Base-by-base conservation (phyloP, 2,797 vertebrate species). In the Onychomys leucogaster region DNA sequence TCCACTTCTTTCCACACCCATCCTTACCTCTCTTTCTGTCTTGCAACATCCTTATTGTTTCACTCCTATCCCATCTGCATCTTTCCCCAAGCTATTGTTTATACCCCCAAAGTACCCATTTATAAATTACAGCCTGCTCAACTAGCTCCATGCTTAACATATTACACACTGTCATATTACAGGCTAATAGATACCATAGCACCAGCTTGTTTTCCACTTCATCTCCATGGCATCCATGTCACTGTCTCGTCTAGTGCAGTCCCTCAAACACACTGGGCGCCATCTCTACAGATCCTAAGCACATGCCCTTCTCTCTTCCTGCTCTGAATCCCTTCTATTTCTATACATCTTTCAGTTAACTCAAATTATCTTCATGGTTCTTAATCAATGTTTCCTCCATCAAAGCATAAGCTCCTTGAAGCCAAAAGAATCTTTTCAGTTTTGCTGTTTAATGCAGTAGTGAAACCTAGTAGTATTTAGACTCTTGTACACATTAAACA, bases 361-460 rank as follows among this genome's bases (percentile, higher is more conserved):
- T 84, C 71, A 69, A 34, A 57, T 88, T 76, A n/a, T 71, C 65
- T 77, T 57, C 2, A 11, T 29, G 17, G 10, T 52, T 86, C 46
- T 73, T 83, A 69, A 84, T 69, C 89, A 65, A 46, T 76, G 83
- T 77, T 52, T 93, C 89, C 80, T 95, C 41, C 11, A 75, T 81
- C 43, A 91, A 41, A 90, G 27, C 6, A 5, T 5, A 87, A 3
- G 84, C 57, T 90, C 0, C 0, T 91, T 96, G 32, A 94, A 93
- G 78, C 0, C 86, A 95, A 89, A 85, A 96, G 37, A 96, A 49
- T 2, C 34, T 87, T 5, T 2, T 85, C 14, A 73, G n/a, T 9
- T 90, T 76, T 75, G 17, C 16, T 83, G 5, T 85, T 69, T 34
- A 91, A 19, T 93, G 49, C 63, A 87, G 37, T 89, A 85, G 65